Conservation (phyloP, 1,140 invertebrate species). For the Sycophila sp. region DNA sequence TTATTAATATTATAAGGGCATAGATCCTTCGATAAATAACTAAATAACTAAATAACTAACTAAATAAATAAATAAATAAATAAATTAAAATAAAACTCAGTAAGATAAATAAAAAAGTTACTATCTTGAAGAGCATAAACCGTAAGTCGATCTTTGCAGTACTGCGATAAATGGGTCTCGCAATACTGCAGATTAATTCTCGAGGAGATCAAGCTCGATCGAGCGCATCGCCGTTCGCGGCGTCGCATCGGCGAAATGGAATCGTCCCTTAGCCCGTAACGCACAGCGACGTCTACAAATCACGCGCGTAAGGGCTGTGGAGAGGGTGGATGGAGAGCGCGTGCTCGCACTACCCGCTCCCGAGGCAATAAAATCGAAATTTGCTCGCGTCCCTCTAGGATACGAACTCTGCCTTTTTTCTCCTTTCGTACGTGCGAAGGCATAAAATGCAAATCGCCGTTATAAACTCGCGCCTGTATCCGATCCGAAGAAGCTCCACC, state of each 20-base stretch:
- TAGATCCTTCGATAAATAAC: too few species aligned
- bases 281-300: conserved; percentile 2
- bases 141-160: too few species aligned
- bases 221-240: too few species aligned
- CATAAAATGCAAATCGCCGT: conserved; percentile 12
- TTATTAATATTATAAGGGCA: too few species aligned
- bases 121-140: too few species aligned
- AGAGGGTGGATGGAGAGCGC: background rate
- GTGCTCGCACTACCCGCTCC: background rate
- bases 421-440: background rate
- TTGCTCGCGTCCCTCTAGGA: background rate
- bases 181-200: too few species aligned
- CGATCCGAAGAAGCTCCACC: background rate
- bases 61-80: too few species aligned
- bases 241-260: background rate
- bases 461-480: conserved; percentile 2
- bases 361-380: conserved; percentile 27
- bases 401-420: background rate
- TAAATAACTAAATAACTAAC: too few species aligned
- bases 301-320: background rate
- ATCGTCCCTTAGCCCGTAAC: background rate
- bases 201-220: too few species aligned
- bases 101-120: too few species aligned
- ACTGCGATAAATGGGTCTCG: too few species aligned
- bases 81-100: too few species aligned